phyloP scores from a whole-genome alignment of 2,797 vertebrate genomes.

The Eurystomus glaucurus region DNA sequence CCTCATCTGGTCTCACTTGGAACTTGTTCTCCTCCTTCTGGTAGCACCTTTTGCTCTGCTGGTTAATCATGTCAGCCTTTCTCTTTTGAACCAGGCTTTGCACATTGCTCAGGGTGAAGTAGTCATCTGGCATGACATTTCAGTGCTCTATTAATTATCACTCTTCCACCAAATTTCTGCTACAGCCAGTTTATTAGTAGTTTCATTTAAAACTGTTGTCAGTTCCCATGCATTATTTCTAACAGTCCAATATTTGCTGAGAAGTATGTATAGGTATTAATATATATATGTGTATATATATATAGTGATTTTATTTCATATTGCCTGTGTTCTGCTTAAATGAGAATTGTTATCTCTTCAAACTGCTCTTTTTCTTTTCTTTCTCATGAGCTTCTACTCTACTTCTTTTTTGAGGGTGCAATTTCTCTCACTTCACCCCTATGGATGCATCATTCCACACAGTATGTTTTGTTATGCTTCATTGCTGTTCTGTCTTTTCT shows the following conservation, averaged over 20 bases:
- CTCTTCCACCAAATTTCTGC: neutral
- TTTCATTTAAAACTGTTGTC: neutral
- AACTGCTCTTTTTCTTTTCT: neutral
- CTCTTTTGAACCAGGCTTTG: neutral
- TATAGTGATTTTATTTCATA: neutral
- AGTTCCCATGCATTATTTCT: neutral
- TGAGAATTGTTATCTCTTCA: neutral
- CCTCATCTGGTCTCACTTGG: neutral
- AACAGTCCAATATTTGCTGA: neutral
- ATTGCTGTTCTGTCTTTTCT: neutral
- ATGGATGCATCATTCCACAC: neutral
- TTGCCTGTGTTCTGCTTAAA: neutral
- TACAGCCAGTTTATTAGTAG: neutral
- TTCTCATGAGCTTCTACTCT: neutral
- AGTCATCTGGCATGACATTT: neutral
- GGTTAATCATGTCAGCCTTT: neutral
- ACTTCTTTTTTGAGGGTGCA: neutral
- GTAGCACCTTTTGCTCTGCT: neutral
- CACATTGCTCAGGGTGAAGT: neutral
- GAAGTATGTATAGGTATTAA: neutral
- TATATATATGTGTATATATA: accelerated
- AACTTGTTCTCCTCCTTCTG: neutral
- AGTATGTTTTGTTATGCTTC: neutral
- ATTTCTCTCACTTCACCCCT: neutral
- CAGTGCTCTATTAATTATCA: neutral